These are phyloP conservation scores for Glomeris maerens DNA, from an alignment of 1,140 invertebrate genomes.

Conservation along the genomic window DNA sequence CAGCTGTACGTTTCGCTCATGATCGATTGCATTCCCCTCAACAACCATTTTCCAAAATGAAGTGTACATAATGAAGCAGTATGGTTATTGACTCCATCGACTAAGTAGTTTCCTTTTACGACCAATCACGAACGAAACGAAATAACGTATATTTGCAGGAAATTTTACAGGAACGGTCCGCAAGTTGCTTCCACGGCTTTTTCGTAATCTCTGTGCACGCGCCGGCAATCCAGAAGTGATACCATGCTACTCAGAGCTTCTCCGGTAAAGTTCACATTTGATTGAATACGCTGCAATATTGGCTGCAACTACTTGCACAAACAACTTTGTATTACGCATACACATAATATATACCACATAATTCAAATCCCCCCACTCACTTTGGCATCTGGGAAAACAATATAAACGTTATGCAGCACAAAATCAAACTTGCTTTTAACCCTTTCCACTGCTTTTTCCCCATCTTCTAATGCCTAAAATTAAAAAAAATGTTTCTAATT, in stretches of 20 bases:
- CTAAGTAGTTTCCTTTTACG: background rate
- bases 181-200: constrained; percentile 58
- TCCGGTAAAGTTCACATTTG: constrained; percentile 19
- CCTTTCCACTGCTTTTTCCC: constrained; percentile 51
- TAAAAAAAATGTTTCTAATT: constrained; percentile 16
- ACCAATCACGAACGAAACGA: background rate
- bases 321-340: background rate
- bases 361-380: constrained; percentile 11
- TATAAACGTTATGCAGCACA: constrained; percentile 43
- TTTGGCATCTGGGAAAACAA: constrained; percentile 42
- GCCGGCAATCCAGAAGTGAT: constrained; percentile 60
- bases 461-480: constrained; percentile 49
- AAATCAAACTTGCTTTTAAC: constrained; percentile 48
- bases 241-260: constrained; percentile 34
- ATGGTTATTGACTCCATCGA: too few relatives aligned
- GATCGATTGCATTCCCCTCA: too few relatives aligned
- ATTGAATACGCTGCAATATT: constrained; percentile 10
- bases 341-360: background rate
- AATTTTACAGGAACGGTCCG: constrained; percentile 54
- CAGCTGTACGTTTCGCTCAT: too few relatives aligned
- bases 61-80: too few relatives aligned
- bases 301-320: constrained; percentile 7
- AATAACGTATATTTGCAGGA: background rate
- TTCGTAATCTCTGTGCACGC: constrained; percentile 61
- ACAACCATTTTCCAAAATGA: too few relatives aligned